phyloP scores from a whole-genome alignment of 2,888 invertebrate species.

The Caenorhabditis zanzibari region DNA sequence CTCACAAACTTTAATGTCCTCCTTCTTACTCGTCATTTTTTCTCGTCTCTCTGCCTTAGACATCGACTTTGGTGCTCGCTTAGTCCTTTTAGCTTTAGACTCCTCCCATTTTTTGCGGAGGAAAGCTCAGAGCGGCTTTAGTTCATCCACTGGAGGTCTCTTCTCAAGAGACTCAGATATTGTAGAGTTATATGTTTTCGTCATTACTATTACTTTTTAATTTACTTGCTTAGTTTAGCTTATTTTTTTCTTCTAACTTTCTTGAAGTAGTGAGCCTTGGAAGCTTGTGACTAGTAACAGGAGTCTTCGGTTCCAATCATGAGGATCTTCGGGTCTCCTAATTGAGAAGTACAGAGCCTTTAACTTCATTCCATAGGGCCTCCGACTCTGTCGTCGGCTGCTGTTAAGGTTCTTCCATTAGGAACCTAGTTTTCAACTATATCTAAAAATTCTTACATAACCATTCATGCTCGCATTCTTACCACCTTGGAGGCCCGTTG shows the following conservation, averaged over 20 bases:
- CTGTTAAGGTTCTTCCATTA: too few relatives aligned
- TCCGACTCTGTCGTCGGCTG: too few relatives aligned
- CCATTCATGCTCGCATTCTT: slow-evolving; percentile 19
- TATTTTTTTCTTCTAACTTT: too few relatives aligned
- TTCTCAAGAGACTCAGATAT: background rate
- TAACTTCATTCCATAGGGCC: too few relatives aligned
- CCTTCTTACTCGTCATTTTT: background rate
- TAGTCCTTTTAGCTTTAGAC: background rate
- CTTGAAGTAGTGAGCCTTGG: too few relatives aligned
- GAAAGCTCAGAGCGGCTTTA: slow-evolving; percentile 8
- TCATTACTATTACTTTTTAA: too few relatives aligned
- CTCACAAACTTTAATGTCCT: background rate
- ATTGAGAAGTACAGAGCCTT: too few relatives aligned
- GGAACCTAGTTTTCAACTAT: slow-evolving; percentile 10
- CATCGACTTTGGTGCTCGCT: slow-evolving; percentile 6
- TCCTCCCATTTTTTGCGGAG: slow-evolving; percentile 16
- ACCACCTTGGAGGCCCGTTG: slow-evolving; percentile 3
- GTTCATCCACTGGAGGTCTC: background rate
- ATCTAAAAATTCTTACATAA: background rate
- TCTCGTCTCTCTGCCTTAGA: background rate
- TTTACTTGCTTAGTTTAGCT: too few relatives aligned
- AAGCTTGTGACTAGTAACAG: too few relatives aligned
- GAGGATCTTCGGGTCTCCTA: too few relatives aligned
- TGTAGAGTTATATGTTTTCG: background rate
- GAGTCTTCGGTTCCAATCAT: too few relatives aligned